A percentile compares a stretch with the other conserved stretches of the same genome.
These are phyloP conservation scores for Dascyllus trimaculatus DNA, from an alignment of 2,113 vertebrate species.

Conservation along the genomic window DNA sequence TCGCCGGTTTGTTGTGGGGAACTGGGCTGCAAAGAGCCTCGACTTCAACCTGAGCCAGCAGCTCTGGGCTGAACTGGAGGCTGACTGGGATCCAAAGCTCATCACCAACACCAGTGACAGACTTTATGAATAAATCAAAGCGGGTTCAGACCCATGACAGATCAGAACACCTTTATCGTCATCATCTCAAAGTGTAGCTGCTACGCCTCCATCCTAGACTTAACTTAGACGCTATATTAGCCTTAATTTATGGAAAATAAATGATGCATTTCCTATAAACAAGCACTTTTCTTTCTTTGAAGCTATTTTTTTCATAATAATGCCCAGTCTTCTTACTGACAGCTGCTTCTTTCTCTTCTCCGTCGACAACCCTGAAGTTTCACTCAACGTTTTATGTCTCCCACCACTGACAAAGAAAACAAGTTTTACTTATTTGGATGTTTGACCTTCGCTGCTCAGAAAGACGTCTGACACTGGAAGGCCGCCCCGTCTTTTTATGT, in stretches of 20 bases:
- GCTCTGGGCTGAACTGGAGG: constrained; percentile 8
- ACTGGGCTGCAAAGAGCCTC: background rate
- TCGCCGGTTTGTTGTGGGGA: background rate
- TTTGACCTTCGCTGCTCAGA: background rate
- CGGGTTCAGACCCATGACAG: background rate
- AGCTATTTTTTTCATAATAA: too few species aligned
- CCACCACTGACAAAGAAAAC: background rate
- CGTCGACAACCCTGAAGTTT: background rate
- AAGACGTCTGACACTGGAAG: background rate
- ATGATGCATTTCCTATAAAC: too few species aligned
- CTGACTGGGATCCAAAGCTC: constrained; percentile 1
- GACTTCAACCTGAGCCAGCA: constrained; percentile 1
- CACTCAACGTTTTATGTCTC: background rate
- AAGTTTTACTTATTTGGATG: background rate
- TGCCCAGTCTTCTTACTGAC: too few species aligned
- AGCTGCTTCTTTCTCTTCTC: background rate
- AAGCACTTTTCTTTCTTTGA: too few species aligned
- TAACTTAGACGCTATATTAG: too few species aligned
- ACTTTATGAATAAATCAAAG: constrained; percentile 31
- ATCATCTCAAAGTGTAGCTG: too few species aligned
- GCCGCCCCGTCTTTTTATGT: background rate
- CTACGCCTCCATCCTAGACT: too few species aligned
- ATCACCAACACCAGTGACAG: constrained; percentile 8
- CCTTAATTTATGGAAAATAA: too few species aligned
- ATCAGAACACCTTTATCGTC: too few species aligned